These are phyloP conservation scores for Chymomyza caudatula DNA, from an alignment of 2,888 invertebrate genomes.

Conservation along the genomic window DNA sequence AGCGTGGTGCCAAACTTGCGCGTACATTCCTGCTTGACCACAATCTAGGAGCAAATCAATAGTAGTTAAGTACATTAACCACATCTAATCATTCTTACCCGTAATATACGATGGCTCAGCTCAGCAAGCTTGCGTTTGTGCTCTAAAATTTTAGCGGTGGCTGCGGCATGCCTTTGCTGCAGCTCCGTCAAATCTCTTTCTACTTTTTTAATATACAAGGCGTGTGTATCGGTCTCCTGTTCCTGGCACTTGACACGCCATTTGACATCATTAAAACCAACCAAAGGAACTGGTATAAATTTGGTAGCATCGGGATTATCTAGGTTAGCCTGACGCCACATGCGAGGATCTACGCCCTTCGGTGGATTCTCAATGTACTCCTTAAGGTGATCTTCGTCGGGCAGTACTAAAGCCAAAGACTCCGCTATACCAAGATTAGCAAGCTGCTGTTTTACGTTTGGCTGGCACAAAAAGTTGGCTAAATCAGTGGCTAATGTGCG, in stretches of 20 bases:
- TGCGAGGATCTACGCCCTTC: slow-evolving; percentile 90
- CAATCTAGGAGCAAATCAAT: slow-evolving; percentile 81
- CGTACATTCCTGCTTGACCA: slow-evolving; percentile 91
- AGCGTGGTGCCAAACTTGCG: slow-evolving; percentile 93
- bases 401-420: slow-evolving; percentile 85
- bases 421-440: slow-evolving; percentile 85
- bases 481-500: slow-evolving; percentile 87
- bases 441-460: slow-evolving; percentile 85
- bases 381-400: slow-evolving; percentile 88
- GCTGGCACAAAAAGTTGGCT: slow-evolving; percentile 84
- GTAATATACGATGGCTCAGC: slow-evolving; percentile 89
- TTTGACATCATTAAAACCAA: slow-evolving; percentile 90
- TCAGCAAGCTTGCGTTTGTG: slow-evolving; percentile 89
- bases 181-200: slow-evolving; percentile 87
- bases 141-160: slow-evolving; percentile 89
- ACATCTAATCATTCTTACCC: slow-evolving; percentile 79
- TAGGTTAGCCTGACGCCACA: slow-evolving; percentile 97
- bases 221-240: slow-evolving; percentile 89
- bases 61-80: neutral
- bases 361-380: slow-evolving; percentile 96
- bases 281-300: slow-evolving; percentile 95
- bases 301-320: slow-evolving; percentile 96
- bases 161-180: slow-evolving; percentile 88
- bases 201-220: slow-evolving; percentile 88
- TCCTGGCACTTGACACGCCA: slow-evolving; percentile 91